phyloP scores from a whole-genome alignment of 2,888 invertebrate genomes.

The Phania funesta region DNA sequence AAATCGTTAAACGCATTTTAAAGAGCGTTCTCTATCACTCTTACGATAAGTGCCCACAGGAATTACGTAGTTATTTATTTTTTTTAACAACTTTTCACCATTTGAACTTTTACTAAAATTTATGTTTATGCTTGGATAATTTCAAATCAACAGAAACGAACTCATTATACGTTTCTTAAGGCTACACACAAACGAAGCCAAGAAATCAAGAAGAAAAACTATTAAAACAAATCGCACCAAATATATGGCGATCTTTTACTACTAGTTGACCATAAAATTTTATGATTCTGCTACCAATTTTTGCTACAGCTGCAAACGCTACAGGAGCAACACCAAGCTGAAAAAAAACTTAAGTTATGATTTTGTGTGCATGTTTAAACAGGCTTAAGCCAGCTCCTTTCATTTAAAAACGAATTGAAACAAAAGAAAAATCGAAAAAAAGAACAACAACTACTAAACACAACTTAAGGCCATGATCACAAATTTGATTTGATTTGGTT shows the following conservation, averaged over 20 bases:
- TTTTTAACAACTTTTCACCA: background rate
- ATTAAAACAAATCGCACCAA: conserved; percentile 49
- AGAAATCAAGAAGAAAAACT: conserved; percentile 10
- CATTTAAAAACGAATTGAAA: conserved; percentile 3
- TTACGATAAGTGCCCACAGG: too few species aligned
- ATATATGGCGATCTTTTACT: conserved; percentile 67
- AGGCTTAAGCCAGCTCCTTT: conserved; percentile 50
- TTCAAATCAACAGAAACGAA: background rate
- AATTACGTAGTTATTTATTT: conserved; percentile 34
- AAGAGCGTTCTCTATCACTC: too few species aligned
- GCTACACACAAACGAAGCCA: background rate
- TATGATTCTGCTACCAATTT: conserved; percentile 75
- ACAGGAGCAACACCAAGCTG: conserved; percentile 18
- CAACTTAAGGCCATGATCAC: conserved; percentile 53
- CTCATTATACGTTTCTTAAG: background rate
- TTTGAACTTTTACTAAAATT: conserved; percentile 37
- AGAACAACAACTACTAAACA: conserved; percentile 1
- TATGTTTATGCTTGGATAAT: conserved; percentile 44
- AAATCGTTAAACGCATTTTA: too few species aligned
- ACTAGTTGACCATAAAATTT: conserved; percentile 76
- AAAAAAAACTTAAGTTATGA: conserved; percentile 39
- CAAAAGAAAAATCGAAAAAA: too few species aligned
- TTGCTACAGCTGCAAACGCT: conserved; percentile 52
- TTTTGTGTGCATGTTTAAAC: conserved; percentile 57
- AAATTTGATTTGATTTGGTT: conserved; percentile 22